phyloP scores from a whole-genome alignment of 2,888 invertebrate species.

The Epirrita christyi region DNA sequence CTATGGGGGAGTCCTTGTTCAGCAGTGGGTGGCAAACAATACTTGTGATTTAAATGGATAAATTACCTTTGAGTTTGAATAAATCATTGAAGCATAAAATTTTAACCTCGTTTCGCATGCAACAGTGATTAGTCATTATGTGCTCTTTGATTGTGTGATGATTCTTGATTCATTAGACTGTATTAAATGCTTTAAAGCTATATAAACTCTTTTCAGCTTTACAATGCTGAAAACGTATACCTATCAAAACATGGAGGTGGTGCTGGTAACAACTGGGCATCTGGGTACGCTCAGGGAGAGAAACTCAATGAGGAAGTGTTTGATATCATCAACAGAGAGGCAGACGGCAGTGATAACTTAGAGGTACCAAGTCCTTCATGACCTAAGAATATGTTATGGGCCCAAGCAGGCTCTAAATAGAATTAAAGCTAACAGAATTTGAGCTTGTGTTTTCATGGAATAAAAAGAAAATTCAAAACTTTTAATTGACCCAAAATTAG shows the following conservation, averaged over 20 bases:
- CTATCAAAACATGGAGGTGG: slow-evolving; percentile 98
- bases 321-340: slow-evolving; percentile 99
- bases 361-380: slow-evolving; percentile 85
- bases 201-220: slow-evolving; percentile 85
- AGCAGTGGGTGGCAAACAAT: too few species aligned
- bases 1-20: too few species aligned
- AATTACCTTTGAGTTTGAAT: too few species aligned
- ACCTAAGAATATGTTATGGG: too few species aligned
- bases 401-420: too few species aligned
- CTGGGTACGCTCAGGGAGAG: slow-evolving; percentile 97
- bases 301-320: slow-evolving; percentile 97
- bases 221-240: slow-evolving; percentile 99
- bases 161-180: neutral
- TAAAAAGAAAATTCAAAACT: too few species aligned
- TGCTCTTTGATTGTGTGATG: too few species aligned
- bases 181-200: neutral
- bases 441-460: too few species aligned
- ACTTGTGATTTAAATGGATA: too few species aligned
- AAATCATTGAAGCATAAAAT: slow-evolving; percentile 25
- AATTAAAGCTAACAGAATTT: too few species aligned
- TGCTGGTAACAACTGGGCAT: slow-evolving; percentile 99
- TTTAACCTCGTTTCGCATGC: slow-evolving; percentile 20
- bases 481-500: too few species aligned
- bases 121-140: neutral
- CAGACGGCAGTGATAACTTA: slow-evolving; percentile 98